Evolutionary conservation across 2,113 vertebrate genomes (phyloP).

Genomic region (Holacanthus passer): DNA sequence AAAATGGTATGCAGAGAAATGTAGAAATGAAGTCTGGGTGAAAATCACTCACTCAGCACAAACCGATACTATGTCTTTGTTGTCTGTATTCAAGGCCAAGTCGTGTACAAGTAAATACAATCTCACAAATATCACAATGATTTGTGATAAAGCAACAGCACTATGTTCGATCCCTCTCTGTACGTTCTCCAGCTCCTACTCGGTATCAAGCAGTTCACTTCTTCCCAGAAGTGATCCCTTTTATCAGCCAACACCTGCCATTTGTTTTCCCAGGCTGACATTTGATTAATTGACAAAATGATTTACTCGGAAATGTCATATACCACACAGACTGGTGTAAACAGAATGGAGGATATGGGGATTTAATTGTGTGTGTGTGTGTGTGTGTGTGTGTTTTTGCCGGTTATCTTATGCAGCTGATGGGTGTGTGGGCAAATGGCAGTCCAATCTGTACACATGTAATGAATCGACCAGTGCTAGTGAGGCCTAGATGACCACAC

Average conservation of each 20-base stretch:
- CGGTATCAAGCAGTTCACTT: conserved; percentile 45
- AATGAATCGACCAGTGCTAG: not conserved
- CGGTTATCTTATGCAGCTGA: not conserved
- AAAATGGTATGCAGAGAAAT: not conserved
- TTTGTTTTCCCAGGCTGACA: conserved; percentile 72
- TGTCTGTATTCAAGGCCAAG: conserved; percentile 10
- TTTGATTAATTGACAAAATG: conserved; percentile 73
- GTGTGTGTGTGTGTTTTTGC: not conserved
- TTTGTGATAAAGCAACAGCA: not conserved
- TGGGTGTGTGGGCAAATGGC: not conserved
- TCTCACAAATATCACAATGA: not conserved
- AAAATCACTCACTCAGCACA: conserved; percentile 16
- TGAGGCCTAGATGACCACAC: not conserved
- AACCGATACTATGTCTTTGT: conserved; percentile 7
- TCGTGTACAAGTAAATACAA: conserved; percentile 1
- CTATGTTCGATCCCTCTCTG: not conserved
- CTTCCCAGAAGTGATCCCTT: conserved; percentile 18
- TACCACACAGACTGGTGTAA: conserved; percentile 3
- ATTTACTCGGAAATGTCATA: conserved; percentile 73
- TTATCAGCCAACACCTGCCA: conserved; percentile 67
- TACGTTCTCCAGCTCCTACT: conserved; percentile 8
- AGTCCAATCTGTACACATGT: not conserved
- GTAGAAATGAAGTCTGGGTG: not conserved
- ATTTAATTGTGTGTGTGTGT: conserved; percentile 23
- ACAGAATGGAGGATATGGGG: conserved; percentile 5